Percentiles rank a stretch among this genome's conserved stretches.
Evolutionary conservation across 2,113 vertebrate genomes (phyloP).

Genomic region (Serinus canaria): DNA sequence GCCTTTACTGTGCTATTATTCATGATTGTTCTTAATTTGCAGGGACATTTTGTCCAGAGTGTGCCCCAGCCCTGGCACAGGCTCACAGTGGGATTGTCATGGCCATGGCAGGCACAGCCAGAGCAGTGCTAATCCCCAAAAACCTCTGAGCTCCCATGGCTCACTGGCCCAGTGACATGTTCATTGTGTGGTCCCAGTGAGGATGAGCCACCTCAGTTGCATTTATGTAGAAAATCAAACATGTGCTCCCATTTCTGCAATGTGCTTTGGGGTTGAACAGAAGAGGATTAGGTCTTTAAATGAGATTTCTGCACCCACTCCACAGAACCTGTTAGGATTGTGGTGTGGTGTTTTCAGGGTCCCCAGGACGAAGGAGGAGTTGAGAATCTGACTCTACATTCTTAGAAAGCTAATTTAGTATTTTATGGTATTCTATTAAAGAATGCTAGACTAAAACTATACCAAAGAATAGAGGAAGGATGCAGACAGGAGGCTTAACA

Average conservation of each 20-base stretch:
- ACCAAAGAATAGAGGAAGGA: too few relatives aligned
- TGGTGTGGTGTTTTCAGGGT: too few relatives aligned
- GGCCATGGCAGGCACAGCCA: background rate
- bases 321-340: background rate
- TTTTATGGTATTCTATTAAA: too few relatives aligned
- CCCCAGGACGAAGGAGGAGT: too few relatives aligned
- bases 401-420: too few relatives aligned
- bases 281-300: background rate
- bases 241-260: background rate
- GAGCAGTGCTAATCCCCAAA: background rate
- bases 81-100: background rate
- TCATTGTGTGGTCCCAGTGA: background rate
- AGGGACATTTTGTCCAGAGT: background rate
- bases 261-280: background rate
- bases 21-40: background rate
- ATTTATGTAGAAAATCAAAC: background rate
- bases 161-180: background rate
- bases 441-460: too few relatives aligned
- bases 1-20: background rate
- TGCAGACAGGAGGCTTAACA: too few relatives aligned
- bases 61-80: background rate
- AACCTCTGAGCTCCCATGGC: rapidly evolving
- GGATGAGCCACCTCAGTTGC: background rate
- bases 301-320: background rate
- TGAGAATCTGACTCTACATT: too few relatives aligned